Base-by-base conservation (phyloP, 2,113 vertebrate genomes). In the Cromileptes altivelis region DNA sequence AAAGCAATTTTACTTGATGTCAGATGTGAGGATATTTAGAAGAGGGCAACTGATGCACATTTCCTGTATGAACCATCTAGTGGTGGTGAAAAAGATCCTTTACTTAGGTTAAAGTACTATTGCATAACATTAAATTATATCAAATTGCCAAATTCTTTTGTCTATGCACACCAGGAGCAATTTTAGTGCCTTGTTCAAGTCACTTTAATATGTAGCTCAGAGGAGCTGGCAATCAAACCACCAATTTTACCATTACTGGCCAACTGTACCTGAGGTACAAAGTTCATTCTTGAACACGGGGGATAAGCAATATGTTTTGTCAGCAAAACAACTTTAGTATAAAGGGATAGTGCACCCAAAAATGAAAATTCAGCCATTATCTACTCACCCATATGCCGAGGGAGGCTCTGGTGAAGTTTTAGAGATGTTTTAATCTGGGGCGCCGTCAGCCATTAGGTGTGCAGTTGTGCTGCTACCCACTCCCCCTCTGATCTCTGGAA, bases 1-100 rank as follows among this genome's bases (percentile, higher is more conserved):
- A 88, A 87, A 64, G 91, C 87, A 82, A 90, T 88, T 91, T 85
- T 78, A 75, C 84, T 70, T 80, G 77, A 78, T 82, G 80, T 88
- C 86, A 87, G 78, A 87, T 82, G 82, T 81, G 64, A 85, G 47
- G 68, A 56, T 82, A 74, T 87, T 85, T 82, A 78, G 78, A 81
- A 62, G 40, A 72, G 61, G 79, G 47, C 56, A 72, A 33, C 49
- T 67, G 56, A 80, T 77, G 63, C 45, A 78, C 47, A 81, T 85
- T 75, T 82, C 25, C 23, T 45, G 19, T 23, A 62, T 82, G 60
- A 82, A 42, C 49, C 52, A 40, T 57, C 6, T 9, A 33, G 15
- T 33, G 19, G 12, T 67, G 53, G 14, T 42, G 17, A 21, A 40
- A 45, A 50, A 53, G 4, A 50, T 21, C 6, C 4, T 56, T 19